Evolutionary conservation across 2,888 invertebrate genomes (phyloP), one percentile per base, ranked within the genome.

Genomic region (Lordiphosa fenestrarum): DNA sequence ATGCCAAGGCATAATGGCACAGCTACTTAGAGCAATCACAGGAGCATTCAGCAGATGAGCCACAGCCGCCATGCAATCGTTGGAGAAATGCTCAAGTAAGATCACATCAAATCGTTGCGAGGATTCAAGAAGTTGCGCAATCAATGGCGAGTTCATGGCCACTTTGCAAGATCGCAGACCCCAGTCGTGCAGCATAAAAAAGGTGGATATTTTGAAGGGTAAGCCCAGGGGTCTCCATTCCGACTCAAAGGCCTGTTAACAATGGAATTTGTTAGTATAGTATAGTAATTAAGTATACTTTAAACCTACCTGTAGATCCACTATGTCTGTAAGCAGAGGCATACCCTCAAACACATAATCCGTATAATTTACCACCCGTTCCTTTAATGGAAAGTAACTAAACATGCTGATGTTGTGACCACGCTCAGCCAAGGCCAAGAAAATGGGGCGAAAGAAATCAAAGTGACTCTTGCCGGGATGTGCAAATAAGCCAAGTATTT

Each of bases 11-110:
- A 92, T 91, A 10, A 92, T 70, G 33, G 91, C 88, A 68, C 91
- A 91, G 0, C 92, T 91, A 6, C 91, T 91, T 3, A 93, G 73
- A 0, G 90, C 90, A 0, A 94, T 90, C 0, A 92, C 91, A 0
- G 94, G 93, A 0, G 91, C 92, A 15, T 90, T 85, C 19, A 93
- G 90, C 71, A 92, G 92, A 75, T 93, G 90, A 0, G 92, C 92
- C 19, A 95, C 80, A 0, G 92, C 93, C 25, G 93, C 85, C 77
- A 92, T 92, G 82, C 95, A 94, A 75, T 95, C 93, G 54, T 92
- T 92, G 73, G 93, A 93, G 82, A 95, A 95, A 48, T 91, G 91
- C 86, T 95, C 94, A 15, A 92, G 89, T 0, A 95, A 86, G 5
- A 94, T 90, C 0, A 94, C 83, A 86, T 95, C 94, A 69, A 91